Conservation (phyloP, 2,113 vertebrate species). For the Poeciliopsis prolifica region DNA sequence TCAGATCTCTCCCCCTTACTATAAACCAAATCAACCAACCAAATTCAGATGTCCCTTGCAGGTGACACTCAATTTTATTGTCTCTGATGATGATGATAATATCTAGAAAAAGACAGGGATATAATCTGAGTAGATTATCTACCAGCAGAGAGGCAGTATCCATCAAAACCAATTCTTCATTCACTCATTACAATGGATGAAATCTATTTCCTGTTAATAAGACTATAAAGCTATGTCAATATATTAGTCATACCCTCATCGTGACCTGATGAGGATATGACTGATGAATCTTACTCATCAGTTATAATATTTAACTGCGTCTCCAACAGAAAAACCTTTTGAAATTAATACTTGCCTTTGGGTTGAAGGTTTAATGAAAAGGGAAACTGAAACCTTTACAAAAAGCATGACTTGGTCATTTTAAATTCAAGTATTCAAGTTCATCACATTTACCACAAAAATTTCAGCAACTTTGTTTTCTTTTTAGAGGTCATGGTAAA, state of each 20-base stretch:
- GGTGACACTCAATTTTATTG: conserved; percentile 9
- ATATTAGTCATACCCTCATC: conserved; percentile 56
- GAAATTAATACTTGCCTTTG: conserved; percentile 1
- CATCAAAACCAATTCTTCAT: conserved; percentile 45
- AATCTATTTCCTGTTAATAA: conserved; percentile 71
- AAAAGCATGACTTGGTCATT: background rate
- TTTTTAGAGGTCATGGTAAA: too few species aligned
- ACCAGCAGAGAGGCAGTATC: conserved; percentile 60
- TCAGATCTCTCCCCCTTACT: background rate
- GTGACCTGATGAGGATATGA: conserved; percentile 4
- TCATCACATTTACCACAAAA: background rate
- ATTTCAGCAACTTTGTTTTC: background rate
- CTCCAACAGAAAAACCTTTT: conserved; percentile 14
- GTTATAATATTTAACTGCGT: conserved; percentile 32
- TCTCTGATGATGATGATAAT: conserved; percentile 22
- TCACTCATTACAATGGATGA: conserved; percentile 44
- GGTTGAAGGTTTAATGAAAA: background rate
- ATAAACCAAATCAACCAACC: background rate
- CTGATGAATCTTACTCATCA: conserved; percentile 40
- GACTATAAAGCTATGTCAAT: conserved; percentile 48
- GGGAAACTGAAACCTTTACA: background rate
- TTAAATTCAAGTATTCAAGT: background rate
- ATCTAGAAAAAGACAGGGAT: conserved; percentile 15
- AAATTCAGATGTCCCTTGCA: conserved; percentile 20
- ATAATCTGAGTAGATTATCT: conserved; percentile 41